Percentiles rank a stretch among this genome's conserved stretches.
Evolutionary conservation across 2,113 vertebrate genomes (phyloP).

Genomic region (Ochotona curzoniae): DNA sequence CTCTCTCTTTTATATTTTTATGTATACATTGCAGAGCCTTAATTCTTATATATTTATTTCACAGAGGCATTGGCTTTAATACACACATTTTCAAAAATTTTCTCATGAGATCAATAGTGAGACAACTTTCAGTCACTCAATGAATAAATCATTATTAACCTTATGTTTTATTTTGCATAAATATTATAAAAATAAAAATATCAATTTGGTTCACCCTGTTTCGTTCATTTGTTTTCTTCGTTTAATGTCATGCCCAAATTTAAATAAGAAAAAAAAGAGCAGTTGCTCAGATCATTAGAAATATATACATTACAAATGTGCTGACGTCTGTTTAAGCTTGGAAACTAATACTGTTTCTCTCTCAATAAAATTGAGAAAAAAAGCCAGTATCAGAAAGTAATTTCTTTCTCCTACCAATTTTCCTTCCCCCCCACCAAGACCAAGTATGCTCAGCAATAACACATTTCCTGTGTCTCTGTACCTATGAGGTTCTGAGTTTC

Average conservation of each 20-base stretch:
- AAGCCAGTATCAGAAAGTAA: background rate
- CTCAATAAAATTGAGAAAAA: background rate
- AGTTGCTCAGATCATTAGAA: background rate
- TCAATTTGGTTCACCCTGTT: background rate
- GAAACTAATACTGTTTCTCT: background rate
- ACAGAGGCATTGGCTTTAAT: background rate
- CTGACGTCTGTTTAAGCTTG: background rate
- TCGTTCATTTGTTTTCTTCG: constrained; percentile 20
- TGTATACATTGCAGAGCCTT: background rate
- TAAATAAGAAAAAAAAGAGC: background rate
- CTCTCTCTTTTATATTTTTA: background rate
- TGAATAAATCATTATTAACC: background rate
- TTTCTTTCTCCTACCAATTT: background rate
- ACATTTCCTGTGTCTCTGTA: background rate
- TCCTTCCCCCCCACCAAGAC: background rate
- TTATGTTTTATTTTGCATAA: background rate
- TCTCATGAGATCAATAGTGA: background rate
- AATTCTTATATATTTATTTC: background rate
- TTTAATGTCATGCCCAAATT: background rate
- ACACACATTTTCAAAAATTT: background rate
- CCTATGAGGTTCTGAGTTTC: background rate
- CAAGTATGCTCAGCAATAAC: background rate
- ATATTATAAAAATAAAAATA: background rate
- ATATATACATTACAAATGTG: background rate
- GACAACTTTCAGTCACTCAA: background rate